Base-by-base conservation (phyloP, 2,888 invertebrate species). In the Nephrocerus scutellatus region DNA sequence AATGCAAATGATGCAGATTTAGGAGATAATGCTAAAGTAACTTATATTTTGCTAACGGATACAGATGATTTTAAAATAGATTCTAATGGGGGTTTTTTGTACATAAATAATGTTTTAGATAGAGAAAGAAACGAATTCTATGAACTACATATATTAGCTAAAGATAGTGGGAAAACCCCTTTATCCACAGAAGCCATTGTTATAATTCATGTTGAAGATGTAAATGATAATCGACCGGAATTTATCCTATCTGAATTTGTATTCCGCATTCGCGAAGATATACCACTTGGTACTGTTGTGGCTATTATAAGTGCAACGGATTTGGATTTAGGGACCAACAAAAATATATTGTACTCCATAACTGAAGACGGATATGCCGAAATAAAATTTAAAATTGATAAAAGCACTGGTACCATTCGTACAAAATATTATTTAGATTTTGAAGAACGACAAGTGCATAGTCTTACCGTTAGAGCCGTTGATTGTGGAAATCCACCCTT, bases 231-330 rank as follows among this genome's bases (percentile, higher is more conserved):
- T 62, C 75, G 84, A 3, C 92, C 92, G 1, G 76, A 74, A 45
- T 95, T 93, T 63, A 81, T 83, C 20, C 73, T 87, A 30, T 67
- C 77, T 18, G 77, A 78, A 46, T 89, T 88, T 59, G 63, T 75
- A 25, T 87, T 90, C 23, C 85, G 88, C 59, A 80, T 91, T 15
- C 79, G 90, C 6, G 95, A 96, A 68, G 95, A 95, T 67, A 77
- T 93, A 36, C 95, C 93, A 0, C 70, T 78, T 3, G 92, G 92
- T 44, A 82, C 88, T 41, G 83, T 91, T 3, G 82, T 93, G 3
- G 89, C 88, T 2, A 81, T 85, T 14, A 77, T 95, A 13, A 83
- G 74, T 48, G 78, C 77, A 3, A 81, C 79, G 22, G 95, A 96
- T 70, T 82, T 84, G 0, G 95, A 96, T 70, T 72, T 84, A 24